Conservation (phyloP, 2,113 vertebrate genomes). For the Choloepus hoffmanni region DNA sequence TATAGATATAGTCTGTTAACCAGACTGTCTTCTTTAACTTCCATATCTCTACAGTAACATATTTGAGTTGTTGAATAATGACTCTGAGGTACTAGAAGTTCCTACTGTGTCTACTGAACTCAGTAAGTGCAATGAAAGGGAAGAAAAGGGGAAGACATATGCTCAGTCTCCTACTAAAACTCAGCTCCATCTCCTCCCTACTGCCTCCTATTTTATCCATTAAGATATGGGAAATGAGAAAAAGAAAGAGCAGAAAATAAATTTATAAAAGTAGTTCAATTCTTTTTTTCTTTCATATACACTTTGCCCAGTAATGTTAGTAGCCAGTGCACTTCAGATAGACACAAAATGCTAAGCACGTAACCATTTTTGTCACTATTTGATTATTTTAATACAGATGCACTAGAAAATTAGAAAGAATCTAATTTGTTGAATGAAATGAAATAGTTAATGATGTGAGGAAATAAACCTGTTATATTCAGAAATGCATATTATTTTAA, state of each 20-base stretch:
- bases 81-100: not conserved
- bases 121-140: fast-evolving
- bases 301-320: not conserved
- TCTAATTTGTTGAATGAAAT: not conserved
- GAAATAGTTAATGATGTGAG: not conserved
- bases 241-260: not conserved
- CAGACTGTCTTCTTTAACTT: not conserved
- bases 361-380: not conserved
- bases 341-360: not conserved
- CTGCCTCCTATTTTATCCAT: not conserved
- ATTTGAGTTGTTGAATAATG: not conserved
- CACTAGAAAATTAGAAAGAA: not conserved
- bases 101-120: not conserved
- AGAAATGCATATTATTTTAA: conserved; percentile 6
- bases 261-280: not conserved
- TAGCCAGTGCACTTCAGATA: not conserved
- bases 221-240: not conserved
- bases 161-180: not conserved
- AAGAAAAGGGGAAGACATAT: not conserved
- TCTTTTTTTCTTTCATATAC: not conserved
- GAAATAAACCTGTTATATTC: not conserved
- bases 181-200: not conserved
- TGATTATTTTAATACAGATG: not conserved
- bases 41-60: not conserved
- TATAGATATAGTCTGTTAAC: not conserved